Evolutionary conservation across 2,888 invertebrate species (phyloP), one percentile per base, ranked within the genome.

Genomic region (Melanostoma scalare): DNA sequence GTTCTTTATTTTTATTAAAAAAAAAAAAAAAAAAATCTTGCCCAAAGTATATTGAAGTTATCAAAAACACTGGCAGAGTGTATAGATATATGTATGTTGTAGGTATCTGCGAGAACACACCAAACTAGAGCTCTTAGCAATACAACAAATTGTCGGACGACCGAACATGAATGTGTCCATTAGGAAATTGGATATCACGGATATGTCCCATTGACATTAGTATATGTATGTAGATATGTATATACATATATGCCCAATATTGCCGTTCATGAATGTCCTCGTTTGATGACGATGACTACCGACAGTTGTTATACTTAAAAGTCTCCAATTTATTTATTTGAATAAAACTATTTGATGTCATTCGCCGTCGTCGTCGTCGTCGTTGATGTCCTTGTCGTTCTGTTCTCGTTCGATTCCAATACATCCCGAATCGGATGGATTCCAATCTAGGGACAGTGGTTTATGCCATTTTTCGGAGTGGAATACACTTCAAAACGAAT

Each of bases 131-230:
- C 74, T 71, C 79, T 74, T 65, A 79, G 84, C 74, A 84, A 84
- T 84, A 75, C 84, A 79, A 79, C 84, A 84, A 84, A 84, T 84
- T 79, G 84, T 75, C 74, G 71, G 65, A 75, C 84, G 74, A 84
- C 65, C 79, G 71, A 84, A 71, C 79, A 79, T 79, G 74, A 84
- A 84, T 84, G 52, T 74, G 69, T 79, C 84, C 84, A 84, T 84
- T 84, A 84, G 84, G 79, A 84, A 79, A 84, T 84, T 84, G 84
- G 84, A 84, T 84, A 79, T 79, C 79, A 79, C 38, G 50, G 60
- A 74, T 72, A 65, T 72, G 33, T 61, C 40, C 68, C 73, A 69
- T 73, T 82, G 63, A 73, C 63, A 78, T 20, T 20, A 71, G 55
- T 60, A 48, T 38, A 55, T 46, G 36, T 48, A 50, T 33, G n/a